A percentile compares a stretch with the other conserved stretches of the same genome.
phyloP scores from a whole-genome alignment of 2,888 invertebrate species.

The Rhingia rostrata region DNA sequence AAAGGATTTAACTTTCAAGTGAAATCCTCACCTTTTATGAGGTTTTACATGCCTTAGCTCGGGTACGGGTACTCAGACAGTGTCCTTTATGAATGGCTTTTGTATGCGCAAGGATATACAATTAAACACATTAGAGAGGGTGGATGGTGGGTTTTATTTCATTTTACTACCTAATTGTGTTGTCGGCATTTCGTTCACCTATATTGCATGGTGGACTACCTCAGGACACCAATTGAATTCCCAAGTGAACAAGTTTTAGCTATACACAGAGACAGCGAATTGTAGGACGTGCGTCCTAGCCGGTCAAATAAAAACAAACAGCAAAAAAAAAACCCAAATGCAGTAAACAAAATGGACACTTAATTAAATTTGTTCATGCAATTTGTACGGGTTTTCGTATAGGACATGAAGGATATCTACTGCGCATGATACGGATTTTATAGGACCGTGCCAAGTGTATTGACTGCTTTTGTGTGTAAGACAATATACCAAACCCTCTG shows the following conservation, averaged over 20 bases:
- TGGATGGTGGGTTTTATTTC: neutral
- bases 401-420: conserved; percentile 18
- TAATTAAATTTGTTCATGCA: conserved; percentile 74
- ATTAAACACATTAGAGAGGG: neutral
- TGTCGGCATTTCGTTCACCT: neutral
- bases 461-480: conserved; percentile 31
- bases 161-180: conserved; percentile 24
- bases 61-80: neutral
- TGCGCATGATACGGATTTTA: conserved; percentile 64
- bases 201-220: conserved; percentile 4
- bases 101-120: neutral
- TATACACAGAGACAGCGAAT: no score
- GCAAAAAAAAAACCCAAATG: conserved; percentile 34
- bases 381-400: conserved; percentile 43
- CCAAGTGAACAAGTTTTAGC: conserved; percentile 34
- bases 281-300: no score
- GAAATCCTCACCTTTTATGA: conserved; percentile 39
- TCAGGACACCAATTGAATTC: conserved; percentile 40
- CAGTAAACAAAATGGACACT: conserved; percentile 74
- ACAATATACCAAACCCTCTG: conserved; percentile 19
- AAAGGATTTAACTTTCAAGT: conserved; percentile 40
- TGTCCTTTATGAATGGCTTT: conserved; percentile 41
- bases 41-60: neutral
- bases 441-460: conserved; percentile 26
- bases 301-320: no score